Conservation (phyloP, 1,140 invertebrate genomes). For the Zaprionus vittiger region DNA sequence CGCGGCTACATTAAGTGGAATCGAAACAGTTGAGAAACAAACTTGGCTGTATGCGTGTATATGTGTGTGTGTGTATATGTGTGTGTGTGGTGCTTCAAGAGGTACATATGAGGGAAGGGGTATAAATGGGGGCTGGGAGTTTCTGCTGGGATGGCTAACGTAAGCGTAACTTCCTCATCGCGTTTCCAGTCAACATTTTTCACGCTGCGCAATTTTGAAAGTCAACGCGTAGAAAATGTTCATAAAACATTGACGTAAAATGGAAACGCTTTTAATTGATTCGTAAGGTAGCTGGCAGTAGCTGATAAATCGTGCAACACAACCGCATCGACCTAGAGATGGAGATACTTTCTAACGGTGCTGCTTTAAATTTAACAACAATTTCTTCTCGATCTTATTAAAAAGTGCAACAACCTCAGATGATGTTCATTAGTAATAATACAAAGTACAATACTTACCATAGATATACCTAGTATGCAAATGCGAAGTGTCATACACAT, state of each 20-base stretch:
- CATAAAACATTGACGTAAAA: conserved; percentile 9
- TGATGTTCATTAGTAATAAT: not conserved
- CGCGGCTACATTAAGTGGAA: conserved; percentile 68
- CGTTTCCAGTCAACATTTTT: conserved; percentile 43
- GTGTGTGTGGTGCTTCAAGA: not conserved
- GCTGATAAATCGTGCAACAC: not conserved
- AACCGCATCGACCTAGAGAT: not conserved
- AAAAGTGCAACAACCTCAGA: not conserved
- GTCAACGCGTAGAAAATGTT: conserved; percentile 34
- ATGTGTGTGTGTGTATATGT: not conserved
- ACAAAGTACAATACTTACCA: too few relatives aligned
- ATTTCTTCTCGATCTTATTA: not conserved
- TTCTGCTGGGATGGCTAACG: conserved; percentile 7
- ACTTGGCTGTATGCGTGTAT: conserved; percentile 9
- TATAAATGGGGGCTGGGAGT: not conserved
- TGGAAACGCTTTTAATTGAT: conserved; percentile 23
- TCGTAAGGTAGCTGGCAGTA: not conserved
- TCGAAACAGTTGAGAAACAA: conserved; percentile 62
- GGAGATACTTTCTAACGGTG: not conserved
- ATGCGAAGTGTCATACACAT: too few relatives aligned
- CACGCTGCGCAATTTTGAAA: conserved; percentile 52
- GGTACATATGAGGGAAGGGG: not conserved
- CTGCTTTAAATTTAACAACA: not conserved
- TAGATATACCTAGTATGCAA: too few relatives aligned
- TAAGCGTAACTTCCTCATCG: conserved; percentile 38